A percentile compares a stretch with the other conserved stretches of the same genome.
These are phyloP conservation scores for Agonopterix heracliana DNA, from an alignment of 2,888 invertebrate species.

Conservation along the genomic window DNA sequence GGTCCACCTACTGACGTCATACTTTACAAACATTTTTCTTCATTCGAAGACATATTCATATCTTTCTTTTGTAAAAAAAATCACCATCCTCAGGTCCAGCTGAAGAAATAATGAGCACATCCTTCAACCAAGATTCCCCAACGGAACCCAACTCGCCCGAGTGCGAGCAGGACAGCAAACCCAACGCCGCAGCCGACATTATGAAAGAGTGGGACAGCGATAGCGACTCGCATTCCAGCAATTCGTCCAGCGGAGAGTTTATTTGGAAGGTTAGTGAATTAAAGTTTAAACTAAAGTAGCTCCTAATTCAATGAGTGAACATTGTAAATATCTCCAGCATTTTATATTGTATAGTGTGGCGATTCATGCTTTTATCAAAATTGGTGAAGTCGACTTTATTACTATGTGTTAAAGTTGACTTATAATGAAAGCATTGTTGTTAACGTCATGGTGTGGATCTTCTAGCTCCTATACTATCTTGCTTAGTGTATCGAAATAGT, in stretches of 20 bases:
- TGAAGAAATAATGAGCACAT: conserved; percentile 65
- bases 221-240: conserved; percentile 77
- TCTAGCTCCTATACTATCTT: neutral
- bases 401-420: too few species aligned
- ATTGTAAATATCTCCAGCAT: neutral
- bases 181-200: conserved; percentile 53
- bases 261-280: conserved; percentile 81
- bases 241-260: conserved; percentile 85
- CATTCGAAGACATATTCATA: too few species aligned
- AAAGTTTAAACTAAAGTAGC: neutral
- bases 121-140: conserved; percentile 68
- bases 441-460: conserved; percentile 1
- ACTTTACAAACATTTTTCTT: too few species aligned
- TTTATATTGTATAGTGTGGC: neutral
- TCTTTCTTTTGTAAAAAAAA: too few species aligned
- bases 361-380: too few species aligned
- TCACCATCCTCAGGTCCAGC: conserved; percentile 46
- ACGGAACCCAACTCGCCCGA: conserved; percentile 54
- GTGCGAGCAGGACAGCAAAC: conserved; percentile 48
- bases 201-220: conserved; percentile 83
- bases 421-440: neutral
- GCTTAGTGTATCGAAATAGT: conserved; percentile 5
- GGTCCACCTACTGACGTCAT: too few species aligned
- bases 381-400: too few species aligned
- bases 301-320: neutral